Evolutionary conservation across 2,888 invertebrate genomes (phyloP), one percentile per base, ranked within the genome.

Genomic region (Oligia latruncula): DNA sequence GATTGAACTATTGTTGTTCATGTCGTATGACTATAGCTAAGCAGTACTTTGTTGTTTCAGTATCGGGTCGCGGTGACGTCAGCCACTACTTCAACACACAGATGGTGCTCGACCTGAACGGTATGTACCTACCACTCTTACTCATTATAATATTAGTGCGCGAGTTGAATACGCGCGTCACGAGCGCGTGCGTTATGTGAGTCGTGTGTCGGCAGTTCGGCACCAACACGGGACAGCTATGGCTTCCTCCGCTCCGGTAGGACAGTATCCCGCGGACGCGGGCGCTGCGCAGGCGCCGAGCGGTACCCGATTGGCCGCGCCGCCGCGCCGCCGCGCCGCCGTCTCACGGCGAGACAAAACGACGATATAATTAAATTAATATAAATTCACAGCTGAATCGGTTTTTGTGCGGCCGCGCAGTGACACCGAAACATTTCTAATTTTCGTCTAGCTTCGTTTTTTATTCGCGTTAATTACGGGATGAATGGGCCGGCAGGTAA

Each of bases 21-120:
- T 40, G 17, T 17, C 15, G 17, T 60, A 15, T n/a, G 9, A 58
- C 35, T 11, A 17, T 1, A 29, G 20, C 1, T 74, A 46, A 76
- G 17, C 89, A 4, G 40, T 70, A 11, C 13, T 89, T 86, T 91
- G 82, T 93, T 95, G 95, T 96, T 96, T 88, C 96, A 96, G 96
- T 95, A 92, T 93, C 96, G 92, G 95, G 95, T 88, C 96, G 96
- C 93, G 95, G 95, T 90, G 96, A 96, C 96, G 96, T 96, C 93
- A 94, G 93, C 94, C 94, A 94, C 92, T 96, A 91, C 93, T 96
- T 95, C 95, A 95, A 96, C 92, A 96, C 96, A 86, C 96, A 96
- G 93, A 96, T 96, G 96, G 94, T 96, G 93, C 94, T 96, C 93
- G 96, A 96, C 94, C 95, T 96, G 90, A 96, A 96, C 92, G 96